Evolutionary conservation across 2,888 invertebrate species (phyloP), one percentile per base, ranked within the genome.

Genomic region (Tanypteryx hageni): DNA sequence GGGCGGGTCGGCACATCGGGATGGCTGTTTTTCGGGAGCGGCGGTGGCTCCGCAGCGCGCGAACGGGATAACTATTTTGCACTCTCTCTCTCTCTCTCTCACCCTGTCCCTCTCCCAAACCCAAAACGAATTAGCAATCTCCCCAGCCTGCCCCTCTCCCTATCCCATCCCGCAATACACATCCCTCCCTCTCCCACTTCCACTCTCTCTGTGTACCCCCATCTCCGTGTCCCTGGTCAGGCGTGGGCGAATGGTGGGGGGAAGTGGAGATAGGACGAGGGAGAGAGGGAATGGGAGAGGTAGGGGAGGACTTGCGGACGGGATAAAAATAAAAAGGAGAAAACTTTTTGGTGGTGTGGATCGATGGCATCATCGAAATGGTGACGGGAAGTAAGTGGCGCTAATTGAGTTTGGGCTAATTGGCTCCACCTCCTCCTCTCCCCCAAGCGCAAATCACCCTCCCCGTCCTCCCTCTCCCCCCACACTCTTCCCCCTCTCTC

Each of bases 21-120:
- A n/a, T 9, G 83, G 83, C 16, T 18, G 83, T 83, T 83, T 83
- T 83, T 83, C 56, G 83, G 83, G 56, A 56, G 83, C 83, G 27
- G 59, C 61, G 86, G 86, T 59, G 86, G 59, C 85, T 85, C 85
- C 85, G 27, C 85, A 57, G 13, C 85, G 86, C 59, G 59, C 86
- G 59, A 86, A 86, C 86, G 58, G 86, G 86, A 86, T 86, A 86
- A 86, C 59, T 86, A 86, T 86, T 86, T 86, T 59, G 86, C 58
- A 86, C 86, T 58, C 59, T 59, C 85, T 27, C 85, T 27, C 58
- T 58, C 58, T 58, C 59, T 86, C 58, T 86, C 59, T 86, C 22
- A 59, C 58, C 27, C 86, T n/a, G 27, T 59, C 85, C 27, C 85
- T 27, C 58, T 59, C 59, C 27, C 22, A 59, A 86, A 16, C 59